Base-by-base conservation (phyloP, 2,113 vertebrate species). In the Ammodytes dubius region DNA sequence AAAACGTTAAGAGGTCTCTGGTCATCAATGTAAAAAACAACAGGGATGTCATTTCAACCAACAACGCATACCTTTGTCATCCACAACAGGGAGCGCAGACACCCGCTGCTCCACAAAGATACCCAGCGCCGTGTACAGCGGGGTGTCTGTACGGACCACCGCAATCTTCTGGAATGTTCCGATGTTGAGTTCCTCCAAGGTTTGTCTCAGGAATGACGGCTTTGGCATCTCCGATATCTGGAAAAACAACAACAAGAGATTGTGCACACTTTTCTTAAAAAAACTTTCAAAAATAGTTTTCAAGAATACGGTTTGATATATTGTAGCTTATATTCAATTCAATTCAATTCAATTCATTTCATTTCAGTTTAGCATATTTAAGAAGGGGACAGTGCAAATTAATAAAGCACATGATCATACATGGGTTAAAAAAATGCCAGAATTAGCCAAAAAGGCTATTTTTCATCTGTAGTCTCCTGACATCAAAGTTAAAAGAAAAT, bases 31-130 rank as follows among this genome's bases (percentile, higher is more conserved):
- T 4, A 69, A 65, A 27, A 79, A 27, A 17, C n/a, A 64, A 67
- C 57, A 37, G 15, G 10, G 27, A 56, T 5, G 15, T 50, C 1
- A 63, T 19, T 65, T 42, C 1, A 39, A 56, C 14, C 5, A 14
- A 17, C 14, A 27, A 7, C 35, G 58, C 93, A 93, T 19, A 99
- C 98, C 98, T 8, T 96, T 97, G 14, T 99, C 97, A 39, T 99
- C 98, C 1, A 99, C 95, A 17, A 99, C 97, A 0, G 98, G 98
- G 77, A 99, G 95, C 0, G 98, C 98, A 0, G 98, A 99, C 12
- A 99, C 98, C 2, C 98, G 95, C 70, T 99, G 97, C 87, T 99
- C 97, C 61, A 99, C 98, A 47, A 99, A 99, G 90, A 99, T 98
- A 88, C 97, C 98, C 92, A 99, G 92, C 0, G 98, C 98, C 7